Base-by-base conservation (phyloP, 1,140 invertebrate genomes). In the Aphidius ervi region DNA sequence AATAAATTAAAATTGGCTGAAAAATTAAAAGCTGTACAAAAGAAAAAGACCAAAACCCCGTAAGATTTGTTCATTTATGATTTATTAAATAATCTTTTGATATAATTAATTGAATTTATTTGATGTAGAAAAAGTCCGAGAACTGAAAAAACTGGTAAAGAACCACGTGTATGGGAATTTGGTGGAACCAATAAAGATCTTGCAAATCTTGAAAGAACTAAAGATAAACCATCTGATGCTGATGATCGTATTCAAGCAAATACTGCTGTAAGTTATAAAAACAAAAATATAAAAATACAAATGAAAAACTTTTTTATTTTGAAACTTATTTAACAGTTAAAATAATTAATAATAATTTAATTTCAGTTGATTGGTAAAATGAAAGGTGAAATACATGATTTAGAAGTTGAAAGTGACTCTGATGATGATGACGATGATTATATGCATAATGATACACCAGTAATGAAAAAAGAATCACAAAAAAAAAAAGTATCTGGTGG, bases 81-180 rank as follows among this genome's bases (percentile, higher is more conserved):
- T 16, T 16, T 16, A 16, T 16, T 16, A 16, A 16, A 16, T 16
- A 16, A 16, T 16, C 16, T 16, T 16, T 16, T 16, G 16, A 16
- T 16, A 16, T 16, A 16, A 16, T 16, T 16, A 16, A 16, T 16
- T 16, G 16, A 16, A 16, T 16, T 16, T 16, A 16, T 16, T 16
- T 16, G 16, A 16, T 70, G 7, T 56, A 87, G 84, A 23, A 90
- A 91, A 75, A 89, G 85, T 75, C 85, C 85, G 16, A 84, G 84
- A 62, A 72, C 80, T 16, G 86, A 90, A 47, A 91, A 90, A 74
- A 86, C 90, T 65, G 90, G 89, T 1, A 99, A 98, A 73, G 90
- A 93, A 72, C 91, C 89, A 0, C 84, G 94, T 46, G 86, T 92
- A 9, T 98, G 96, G 96, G 94, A 94, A 64, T 74, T 93, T 37